These are phyloP conservation scores for Festucalex cinctus DNA, from an alignment of 2,113 vertebrate species.

Conservation along the genomic window DNA sequence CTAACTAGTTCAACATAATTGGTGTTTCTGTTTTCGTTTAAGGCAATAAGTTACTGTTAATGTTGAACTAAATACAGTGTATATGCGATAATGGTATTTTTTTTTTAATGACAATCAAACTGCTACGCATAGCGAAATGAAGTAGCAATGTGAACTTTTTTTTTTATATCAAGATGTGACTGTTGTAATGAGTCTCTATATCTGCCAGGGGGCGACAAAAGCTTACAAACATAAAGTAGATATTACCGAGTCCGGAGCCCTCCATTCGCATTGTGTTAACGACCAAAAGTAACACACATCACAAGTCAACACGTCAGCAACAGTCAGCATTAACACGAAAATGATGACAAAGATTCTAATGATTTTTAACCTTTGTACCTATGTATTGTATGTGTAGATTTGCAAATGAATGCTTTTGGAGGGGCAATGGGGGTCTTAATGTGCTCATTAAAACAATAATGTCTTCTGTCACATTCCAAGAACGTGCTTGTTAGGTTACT, in stretches of 20 bases:
- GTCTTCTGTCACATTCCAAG: neutral
- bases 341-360: neutral
- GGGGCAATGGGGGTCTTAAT: neutral
- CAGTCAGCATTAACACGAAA: neutral
- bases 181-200: neutral
- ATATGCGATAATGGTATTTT: no score
- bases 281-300: neutral
- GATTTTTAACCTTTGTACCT: neutral
- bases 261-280: neutral
- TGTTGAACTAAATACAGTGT: neutral
- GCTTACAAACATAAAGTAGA: slow-evolving; percentile 7
- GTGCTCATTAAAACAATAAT: neutral
- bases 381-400: neutral
- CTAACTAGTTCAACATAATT: neutral
- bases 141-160: neutral
- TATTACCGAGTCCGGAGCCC: neutral
- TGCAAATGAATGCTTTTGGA: no score
- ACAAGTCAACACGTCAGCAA: neutral
- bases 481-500: neutral
- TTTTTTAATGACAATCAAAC: no score
- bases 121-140: neutral
- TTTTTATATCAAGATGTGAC: neutral
- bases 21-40: neutral
- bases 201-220: slow-evolving; percentile 41
- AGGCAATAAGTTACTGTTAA: neutral